Evolutionary conservation across 2,888 invertebrate genomes (phyloP).

Genomic region (Euphydryas editha): DNA sequence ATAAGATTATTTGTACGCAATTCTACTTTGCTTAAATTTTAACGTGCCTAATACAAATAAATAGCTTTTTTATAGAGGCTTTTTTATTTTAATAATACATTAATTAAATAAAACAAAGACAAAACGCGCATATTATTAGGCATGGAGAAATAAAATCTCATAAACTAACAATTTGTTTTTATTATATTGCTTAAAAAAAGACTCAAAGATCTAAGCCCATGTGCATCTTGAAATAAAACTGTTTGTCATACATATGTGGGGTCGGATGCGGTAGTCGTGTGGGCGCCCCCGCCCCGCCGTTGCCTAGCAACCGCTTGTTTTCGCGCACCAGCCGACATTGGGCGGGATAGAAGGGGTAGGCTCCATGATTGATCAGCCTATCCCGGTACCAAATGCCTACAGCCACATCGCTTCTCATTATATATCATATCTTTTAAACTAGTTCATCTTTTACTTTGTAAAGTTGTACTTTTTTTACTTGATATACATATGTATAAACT

Average conservation of each 20-base stretch:
- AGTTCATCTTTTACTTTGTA: not conserved
- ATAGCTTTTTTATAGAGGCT: too few relatives aligned
- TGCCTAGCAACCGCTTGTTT: slow-evolving; percentile 81
- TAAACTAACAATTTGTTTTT: not conserved
- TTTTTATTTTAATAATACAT: too few relatives aligned
- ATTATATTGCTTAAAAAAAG: not conserved
- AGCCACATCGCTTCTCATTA: slow-evolving; percentile 57
- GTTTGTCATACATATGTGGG: slow-evolving; percentile 69
- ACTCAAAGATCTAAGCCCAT: slow-evolving; percentile 4
- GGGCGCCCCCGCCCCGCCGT: slow-evolving; percentile 63
- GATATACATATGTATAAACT: not conserved
- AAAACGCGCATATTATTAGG: too few relatives aligned
- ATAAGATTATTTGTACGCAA: slow-evolving; percentile 18
- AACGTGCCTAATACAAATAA: too few relatives aligned
- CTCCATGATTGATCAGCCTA: slow-evolving; percentile 83
- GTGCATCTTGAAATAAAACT: slow-evolving; percentile 46
- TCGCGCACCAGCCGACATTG: slow-evolving; percentile 70
- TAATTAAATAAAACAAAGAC: too few relatives aligned
- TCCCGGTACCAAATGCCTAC: slow-evolving; percentile 76
- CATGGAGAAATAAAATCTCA: not conserved
- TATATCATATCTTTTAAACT: slow-evolving; percentile 51
- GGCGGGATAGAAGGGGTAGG: slow-evolving; percentile 82
- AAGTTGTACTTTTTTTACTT: not conserved
- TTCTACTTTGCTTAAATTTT: slow-evolving; percentile 1
- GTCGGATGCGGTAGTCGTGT: slow-evolving; percentile 66